A percentile compares a stretch with the other conserved stretches of the same genome.
These are phyloP conservation scores for Drosophila pseudoobscura DNA, from an alignment of 1,140 invertebrate species.

Conservation along the genomic window DNA sequence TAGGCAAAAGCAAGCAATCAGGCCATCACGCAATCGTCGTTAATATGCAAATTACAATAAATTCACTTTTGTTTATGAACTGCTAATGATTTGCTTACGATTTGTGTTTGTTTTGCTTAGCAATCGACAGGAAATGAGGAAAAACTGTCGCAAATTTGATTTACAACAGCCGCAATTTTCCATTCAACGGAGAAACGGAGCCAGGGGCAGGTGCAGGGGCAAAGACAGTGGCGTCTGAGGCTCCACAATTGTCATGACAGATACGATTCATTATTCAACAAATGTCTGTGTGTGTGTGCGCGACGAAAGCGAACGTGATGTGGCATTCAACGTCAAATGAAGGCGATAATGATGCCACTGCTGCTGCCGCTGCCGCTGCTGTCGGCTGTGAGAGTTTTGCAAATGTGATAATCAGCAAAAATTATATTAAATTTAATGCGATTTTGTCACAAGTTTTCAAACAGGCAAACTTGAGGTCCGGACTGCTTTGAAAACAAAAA, in stretches of 20 bases:
- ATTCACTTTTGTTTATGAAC: slow-evolving; percentile 54
- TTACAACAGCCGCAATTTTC: slow-evolving; percentile 23
- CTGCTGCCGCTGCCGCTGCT: slow-evolving; percentile 3
- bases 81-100: slow-evolving; percentile 62
- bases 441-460: slow-evolving; percentile 44
- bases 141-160: slow-evolving; percentile 69
- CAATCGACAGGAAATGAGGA: slow-evolving; percentile 53
- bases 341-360: slow-evolving; percentile 24
- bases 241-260: slow-evolving; percentile 66
- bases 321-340: slow-evolving; percentile 48
- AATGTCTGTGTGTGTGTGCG: neutral
- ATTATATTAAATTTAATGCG: slow-evolving; percentile 63
- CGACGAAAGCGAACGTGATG: slow-evolving; percentile 67
- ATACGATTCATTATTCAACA: slow-evolving; percentile 44
- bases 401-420: slow-evolving; percentile 61
- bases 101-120: slow-evolving; percentile 39
- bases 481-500: neutral
- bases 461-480: slow-evolving; percentile 27
- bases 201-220: too few species aligned
- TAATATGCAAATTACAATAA: slow-evolving; percentile 60
- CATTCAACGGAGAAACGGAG: too few species aligned
- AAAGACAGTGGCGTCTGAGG: neutral
- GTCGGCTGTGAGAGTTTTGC: slow-evolving; percentile 18
- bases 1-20: slow-evolving; percentile 10
- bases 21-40: slow-evolving; percentile 39